Evolutionary conservation across 2,888 invertebrate species (phyloP).

Genomic region (Tetrapedia diversipes): DNA sequence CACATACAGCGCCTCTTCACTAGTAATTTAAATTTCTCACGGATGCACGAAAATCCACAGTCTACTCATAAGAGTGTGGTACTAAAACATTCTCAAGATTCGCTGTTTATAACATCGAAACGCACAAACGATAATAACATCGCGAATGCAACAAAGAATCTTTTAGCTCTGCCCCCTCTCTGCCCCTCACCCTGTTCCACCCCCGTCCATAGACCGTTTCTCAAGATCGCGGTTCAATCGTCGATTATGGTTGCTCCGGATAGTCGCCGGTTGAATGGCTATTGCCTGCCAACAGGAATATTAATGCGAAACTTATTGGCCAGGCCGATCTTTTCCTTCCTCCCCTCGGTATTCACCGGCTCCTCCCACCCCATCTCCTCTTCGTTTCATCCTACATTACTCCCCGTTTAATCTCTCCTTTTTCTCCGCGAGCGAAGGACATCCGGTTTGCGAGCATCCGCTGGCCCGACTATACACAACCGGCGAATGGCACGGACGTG

Average conservation of each 20-base stretch:
- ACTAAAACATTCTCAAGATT: slow-evolving; percentile 64
- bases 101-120: neutral
- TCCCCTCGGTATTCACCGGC: slow-evolving; percentile 31
- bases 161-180: slow-evolving; percentile 10
- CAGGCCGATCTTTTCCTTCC: slow-evolving; percentile 47
- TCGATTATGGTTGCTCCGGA: slow-evolving; percentile 67
- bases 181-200: neutral
- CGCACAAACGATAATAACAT: too few relatives aligned
- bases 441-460: slow-evolving; percentile 69
- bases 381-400: slow-evolving; percentile 56
- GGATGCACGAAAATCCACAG: too few relatives aligned
- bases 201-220: slow-evolving; percentile 54
- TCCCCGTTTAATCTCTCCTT: slow-evolving; percentile 58
- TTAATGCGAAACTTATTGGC: slow-evolving; percentile 76
- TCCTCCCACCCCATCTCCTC: slow-evolving; percentile 31
- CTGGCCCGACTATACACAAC: slow-evolving; percentile 20
- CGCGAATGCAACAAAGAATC: too few relatives aligned
- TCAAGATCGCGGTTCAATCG: slow-evolving; percentile 68
- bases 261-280: slow-evolving; percentile 72
- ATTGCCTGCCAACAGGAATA: slow-evolving; percentile 75
- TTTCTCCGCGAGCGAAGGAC: slow-evolving; percentile 70
- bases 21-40: too few relatives aligned
- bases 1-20: too few relatives aligned
- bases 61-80: too few relatives aligned
- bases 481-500: slow-evolving; percentile 43